Evolutionary conservation across 1,140 invertebrate species (phyloP), one percentile per base, ranked within the genome.

Genomic region (Diabrotica undecimpunctata): DNA sequence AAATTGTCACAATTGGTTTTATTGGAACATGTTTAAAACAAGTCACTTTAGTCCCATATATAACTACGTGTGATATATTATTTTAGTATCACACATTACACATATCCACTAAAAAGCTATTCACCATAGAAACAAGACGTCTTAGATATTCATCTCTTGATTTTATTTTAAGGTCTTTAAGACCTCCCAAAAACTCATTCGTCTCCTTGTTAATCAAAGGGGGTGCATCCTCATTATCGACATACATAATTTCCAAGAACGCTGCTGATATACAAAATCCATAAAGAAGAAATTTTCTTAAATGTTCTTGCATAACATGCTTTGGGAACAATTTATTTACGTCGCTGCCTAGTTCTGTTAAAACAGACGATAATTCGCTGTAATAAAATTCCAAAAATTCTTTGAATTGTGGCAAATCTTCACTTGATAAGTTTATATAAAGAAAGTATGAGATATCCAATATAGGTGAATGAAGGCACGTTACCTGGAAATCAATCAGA

Each of bases 401-500:
- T 10, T 81, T 67, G 1, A 25, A 25, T 4, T 25, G 25, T 4
- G 25, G 25, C 54, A 82, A 82, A 67, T 78, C 63, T 10, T 79
- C 67, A 57, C 78, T 70, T 11, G 83, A 80, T 0, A 84, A 82
- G 58, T 81, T 82, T 66, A 80, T 80, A 64, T 83, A 86, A 5
- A 87, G 74, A 61, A 82, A 84, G 67, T 86, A 84, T 0, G 80
- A 79, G 56, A 87, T 66, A 62, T 87, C 86, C 0, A 81, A 80
- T 2, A 83, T 79, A 5, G 86, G 86, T 5, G 84, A 86, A 2
- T 81, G 80, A 62, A 82, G 81, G 7, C 83, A 76, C 11, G 79
- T 76, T 9, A 86, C 71, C 71, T 87, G 86, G 73, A 82, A 84
- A 66, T 87, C 86, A 11, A 87, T 0, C 84, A 73, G 58, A 70